Base-by-base conservation (phyloP, 2,113 vertebrate species). In the Ancistrus triradiatus region DNA sequence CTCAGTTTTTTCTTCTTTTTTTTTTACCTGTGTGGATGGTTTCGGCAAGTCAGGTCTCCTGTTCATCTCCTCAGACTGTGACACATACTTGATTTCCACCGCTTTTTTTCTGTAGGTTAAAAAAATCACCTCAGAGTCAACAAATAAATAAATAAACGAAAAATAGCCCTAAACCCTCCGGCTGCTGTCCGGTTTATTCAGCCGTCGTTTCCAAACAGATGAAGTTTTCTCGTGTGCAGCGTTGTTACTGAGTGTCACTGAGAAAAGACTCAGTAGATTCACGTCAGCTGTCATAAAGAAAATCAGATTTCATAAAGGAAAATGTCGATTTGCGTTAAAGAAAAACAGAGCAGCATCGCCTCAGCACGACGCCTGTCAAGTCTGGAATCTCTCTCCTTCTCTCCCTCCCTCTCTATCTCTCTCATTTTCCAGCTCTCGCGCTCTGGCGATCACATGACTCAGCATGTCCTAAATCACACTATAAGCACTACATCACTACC, bases 331-430 rank as follows among this genome's bases (percentile, higher is more conserved):
- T 28, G 19, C 19, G 55, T 46, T 37, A 11, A 21, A 48, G 42
- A 46, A 24, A 8, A 48, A 59, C 14, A 37, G 38, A 84, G 78
- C 74, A 61, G 86, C 86, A 81, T 85, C 86, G 86, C 83, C 77
- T 69, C 74, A 67, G 81, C 79, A 84, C 86, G 83, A 87, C 83
- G 86, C 84, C 84, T 75, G 86, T 86, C 84, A 82, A 81, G 78
- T 81, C 81, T 70, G 22, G 17, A 37, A 11, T 40, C 7, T 66
- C 14, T 66, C 21, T 61, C 17, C 43, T 14, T 66, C 21, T 61
- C 17, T 49, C 31, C 49, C 44, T 35, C 56, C 66, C 62, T 28
- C 52, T 38, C 18, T 17, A 31, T 49, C 69, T 71, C 55, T 24
- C n/a, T 24, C 6, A 18, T 25, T 40, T 56, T 60, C 33, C 42